Conservation (phyloP, 1,140 invertebrate species). For the Aethina tumida region DNA sequence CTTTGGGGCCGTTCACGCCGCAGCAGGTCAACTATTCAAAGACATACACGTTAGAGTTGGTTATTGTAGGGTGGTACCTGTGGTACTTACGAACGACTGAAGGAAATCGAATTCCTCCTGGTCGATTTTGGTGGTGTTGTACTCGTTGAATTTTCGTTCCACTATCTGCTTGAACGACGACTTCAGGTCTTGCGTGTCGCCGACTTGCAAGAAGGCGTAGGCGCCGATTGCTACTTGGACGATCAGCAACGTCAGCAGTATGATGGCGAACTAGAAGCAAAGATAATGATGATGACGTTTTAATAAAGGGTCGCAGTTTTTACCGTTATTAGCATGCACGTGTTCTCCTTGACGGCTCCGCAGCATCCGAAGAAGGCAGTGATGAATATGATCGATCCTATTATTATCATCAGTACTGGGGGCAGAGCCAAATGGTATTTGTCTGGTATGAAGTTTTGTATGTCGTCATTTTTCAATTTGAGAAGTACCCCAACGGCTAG, state of each 20-base stretch:
- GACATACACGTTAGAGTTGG: not conserved
- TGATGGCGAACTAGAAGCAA: slow-evolving; percentile 36
- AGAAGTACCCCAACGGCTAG: slow-evolving; percentile 19
- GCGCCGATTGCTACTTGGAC: slow-evolving; percentile 37
- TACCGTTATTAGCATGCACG: slow-evolving; percentile 69
- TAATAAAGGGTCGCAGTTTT: slow-evolving; percentile 10
- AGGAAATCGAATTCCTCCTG: slow-evolving; percentile 37
- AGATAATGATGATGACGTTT: slow-evolving; percentile 6
- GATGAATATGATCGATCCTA: slow-evolving; percentile 67
- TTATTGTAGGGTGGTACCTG: slow-evolving; percentile 1
- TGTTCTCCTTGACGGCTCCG: slow-evolving; percentile 70
- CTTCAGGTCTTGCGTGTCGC: slow-evolving; percentile 17
- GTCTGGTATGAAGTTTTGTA: slow-evolving; percentile 16
- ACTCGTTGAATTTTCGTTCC: slow-evolving; percentile 36
- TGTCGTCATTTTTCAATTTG: slow-evolving; percentile 17
- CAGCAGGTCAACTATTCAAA: slow-evolving; percentile 49
- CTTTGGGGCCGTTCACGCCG: slow-evolving; percentile 40
- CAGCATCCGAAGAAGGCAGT: slow-evolving; percentile 80
- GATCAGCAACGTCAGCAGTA: slow-evolving; percentile 36
- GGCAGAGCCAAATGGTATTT: slow-evolving; percentile 31
- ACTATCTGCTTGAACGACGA: slow-evolving; percentile 14
- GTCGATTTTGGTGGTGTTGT: slow-evolving; percentile 24
- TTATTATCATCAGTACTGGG: slow-evolving; percentile 65
- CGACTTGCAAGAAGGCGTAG: slow-evolving; percentile 29
- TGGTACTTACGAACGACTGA: slow-evolving; percentile 27